Percentiles rank a stretch among this genome's conserved stretches.
These are phyloP conservation scores for Podilymbus podiceps DNA, from an alignment of 2,113 vertebrate genomes.

Conservation along the genomic window DNA sequence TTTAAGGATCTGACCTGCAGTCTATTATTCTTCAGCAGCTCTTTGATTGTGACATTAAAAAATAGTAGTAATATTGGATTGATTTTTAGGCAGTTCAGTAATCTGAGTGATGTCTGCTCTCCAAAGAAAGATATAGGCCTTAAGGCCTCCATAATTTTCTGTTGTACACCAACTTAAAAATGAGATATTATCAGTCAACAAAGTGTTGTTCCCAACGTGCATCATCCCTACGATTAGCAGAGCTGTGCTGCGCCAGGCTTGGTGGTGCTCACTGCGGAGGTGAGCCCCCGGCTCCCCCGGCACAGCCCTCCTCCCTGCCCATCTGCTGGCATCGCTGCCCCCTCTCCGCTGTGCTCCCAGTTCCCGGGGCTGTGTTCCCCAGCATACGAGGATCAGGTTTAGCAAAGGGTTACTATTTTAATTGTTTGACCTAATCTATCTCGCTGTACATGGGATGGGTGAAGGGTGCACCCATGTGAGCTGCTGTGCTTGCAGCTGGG, in stretches of 20 bases:
- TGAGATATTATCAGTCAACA: not conserved
- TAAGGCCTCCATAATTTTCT: not conserved
- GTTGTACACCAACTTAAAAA: not conserved
- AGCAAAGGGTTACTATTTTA: not conserved
- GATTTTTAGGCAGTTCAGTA: not conserved
- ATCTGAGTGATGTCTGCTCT: not conserved
- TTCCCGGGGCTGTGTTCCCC: not conserved
- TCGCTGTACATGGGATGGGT: fast-evolving
- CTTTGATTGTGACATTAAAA: not conserved
- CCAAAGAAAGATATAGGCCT: not conserved
- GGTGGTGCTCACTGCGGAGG: fast-evolving
- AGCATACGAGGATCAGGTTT: not conserved
- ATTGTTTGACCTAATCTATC: not conserved
- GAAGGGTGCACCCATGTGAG: not conserved
- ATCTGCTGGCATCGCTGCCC: fast-evolving
- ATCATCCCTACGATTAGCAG: not conserved
- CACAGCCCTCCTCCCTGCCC: not conserved
- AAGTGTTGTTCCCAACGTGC: not conserved
- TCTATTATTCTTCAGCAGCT: not conserved
- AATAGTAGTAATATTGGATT: not conserved
- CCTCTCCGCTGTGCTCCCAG: not conserved
- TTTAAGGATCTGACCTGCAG: not conserved
- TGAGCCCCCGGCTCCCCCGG: fast-evolving
- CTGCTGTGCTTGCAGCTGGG: not conserved
- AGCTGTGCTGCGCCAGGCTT: not conserved